Percentiles rank a stretch among this genome's conserved stretches.
These are phyloP conservation scores for Xylophagus ater DNA, from an alignment of 2,888 invertebrate genomes.

Conservation along the genomic window DNA sequence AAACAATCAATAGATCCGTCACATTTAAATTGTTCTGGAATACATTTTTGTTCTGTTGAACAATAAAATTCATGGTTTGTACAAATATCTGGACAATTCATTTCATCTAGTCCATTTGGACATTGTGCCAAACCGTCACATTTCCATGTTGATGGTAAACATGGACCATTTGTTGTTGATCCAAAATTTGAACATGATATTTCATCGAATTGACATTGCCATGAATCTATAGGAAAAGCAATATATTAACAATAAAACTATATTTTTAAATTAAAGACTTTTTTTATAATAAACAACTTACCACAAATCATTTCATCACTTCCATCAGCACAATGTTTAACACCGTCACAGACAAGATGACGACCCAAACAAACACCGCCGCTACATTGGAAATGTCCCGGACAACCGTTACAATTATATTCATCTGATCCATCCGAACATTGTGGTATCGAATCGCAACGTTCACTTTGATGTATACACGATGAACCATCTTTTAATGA, in stretches of 20 bases:
- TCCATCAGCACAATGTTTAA: slow-evolving; percentile 49
- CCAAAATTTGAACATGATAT: slow-evolving; percentile 40
- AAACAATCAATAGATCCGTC: slow-evolving; percentile 47
- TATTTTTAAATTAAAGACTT: background rate
- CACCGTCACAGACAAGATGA: slow-evolving; percentile 50
- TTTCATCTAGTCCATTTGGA: slow-evolving; percentile 45
- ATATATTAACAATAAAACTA: background rate
- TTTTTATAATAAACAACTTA: slow-evolving; percentile 33
- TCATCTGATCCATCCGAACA: slow-evolving; percentile 54
- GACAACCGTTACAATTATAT: slow-evolving; percentile 46
- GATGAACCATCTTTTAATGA: slow-evolving; percentile 45
- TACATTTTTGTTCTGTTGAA: slow-evolving; percentile 46
- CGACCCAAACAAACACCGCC: slow-evolving; percentile 49
- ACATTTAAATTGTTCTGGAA: slow-evolving; percentile 47
- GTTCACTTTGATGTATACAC: slow-evolving; percentile 42
- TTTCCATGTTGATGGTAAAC: slow-evolving; percentile 47
- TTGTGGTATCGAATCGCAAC: slow-evolving; percentile 48
- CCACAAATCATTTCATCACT: slow-evolving; percentile 48
- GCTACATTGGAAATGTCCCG: slow-evolving; percentile 47
- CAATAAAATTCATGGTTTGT: slow-evolving; percentile 47
- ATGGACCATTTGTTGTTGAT: slow-evolving; percentile 33
- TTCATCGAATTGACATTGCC: slow-evolving; percentile 47
- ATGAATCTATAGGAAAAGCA: slow-evolving; percentile 25
- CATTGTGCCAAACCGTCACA: slow-evolving; percentile 50
- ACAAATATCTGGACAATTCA: slow-evolving; percentile 43